Evolutionary conservation across 2,797 vertebrate species (phyloP), one percentile per base, ranked within the genome.

Genomic region (Gymnoscopelus microlampas): DNA sequence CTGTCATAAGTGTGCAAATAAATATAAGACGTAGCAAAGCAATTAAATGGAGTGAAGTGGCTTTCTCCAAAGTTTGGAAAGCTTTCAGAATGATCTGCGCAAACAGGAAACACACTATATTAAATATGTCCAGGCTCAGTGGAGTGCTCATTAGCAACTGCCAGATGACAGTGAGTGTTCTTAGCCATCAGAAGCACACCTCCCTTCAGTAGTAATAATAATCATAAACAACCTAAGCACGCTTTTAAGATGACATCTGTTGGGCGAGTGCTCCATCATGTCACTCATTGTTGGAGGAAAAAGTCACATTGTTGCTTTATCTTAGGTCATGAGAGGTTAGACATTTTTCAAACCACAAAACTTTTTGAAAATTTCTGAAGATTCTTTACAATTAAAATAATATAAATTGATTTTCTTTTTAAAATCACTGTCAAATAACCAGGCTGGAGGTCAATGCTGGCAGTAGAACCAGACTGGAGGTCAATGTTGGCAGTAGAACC

Each of bases 1-100:
- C 29, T 61, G 55, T 71, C 48, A 54, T 66, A 69, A 78, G 77
- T 63, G 75, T 77, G 74, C 62, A 87, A 81, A 85, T 80, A 79
- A 60, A 74, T 7, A 53, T 0, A 5, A 60, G 48, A 67, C 56
- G 66, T 73, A 60, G 63, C 55, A 39, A 78, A 26, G 71, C 66
- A 77, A 65, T 71, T 60, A 73, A 65, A 55, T 3, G 73, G 70
- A 84, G 71, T 79, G 61, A 77, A 63, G 19, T 15, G 9, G 51
- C n/a, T 57, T 35, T 15, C 12, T 51, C 23, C 49, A 56, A 50
- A 39, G 61, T 24, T 61, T 60, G 3, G 15, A 32, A 12, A 65
- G 13, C 71, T 79, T 57, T 64, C 26, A 2, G 53, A 71, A 71
- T 24, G 62, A 77, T 82, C 39, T 49, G 53, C 51, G 47, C 15